Evolutionary conservation across 2,888 invertebrate species (phyloP).

Genomic region (Drosophila robusta): DNA sequence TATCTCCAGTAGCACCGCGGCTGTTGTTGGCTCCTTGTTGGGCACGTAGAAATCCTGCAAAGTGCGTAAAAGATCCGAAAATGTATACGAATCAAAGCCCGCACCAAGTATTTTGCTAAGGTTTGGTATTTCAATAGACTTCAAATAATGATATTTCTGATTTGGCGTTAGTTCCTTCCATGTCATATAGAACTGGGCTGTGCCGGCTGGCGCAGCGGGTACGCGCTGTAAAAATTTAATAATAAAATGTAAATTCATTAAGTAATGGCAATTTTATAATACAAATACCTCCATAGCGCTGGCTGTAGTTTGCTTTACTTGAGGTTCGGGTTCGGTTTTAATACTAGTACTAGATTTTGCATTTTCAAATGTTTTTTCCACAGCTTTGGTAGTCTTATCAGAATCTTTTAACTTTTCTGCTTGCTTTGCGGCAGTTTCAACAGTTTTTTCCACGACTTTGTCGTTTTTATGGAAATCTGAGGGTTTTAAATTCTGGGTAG

Average conservation of each 20-base stretch:
- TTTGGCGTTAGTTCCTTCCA: conserved; percentile 82
- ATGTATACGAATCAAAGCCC: conserved; percentile 82
- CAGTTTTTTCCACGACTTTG: conserved; percentile 2
- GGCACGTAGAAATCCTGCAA: conserved; percentile 79
- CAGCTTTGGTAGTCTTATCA: neutral
- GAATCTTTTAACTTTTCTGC: neutral
- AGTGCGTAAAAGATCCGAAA: conserved; percentile 76
- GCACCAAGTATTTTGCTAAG: conserved; percentile 84
- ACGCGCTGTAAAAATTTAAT: conserved; percentile 57
- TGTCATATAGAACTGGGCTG: conserved; percentile 83
- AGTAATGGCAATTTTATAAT: neutral
- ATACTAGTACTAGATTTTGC: neutral
- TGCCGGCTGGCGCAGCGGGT: conserved; percentile 77
- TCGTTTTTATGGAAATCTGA: neutral
- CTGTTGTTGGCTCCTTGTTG: conserved; percentile 71
- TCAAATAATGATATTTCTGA: conserved; percentile 83
- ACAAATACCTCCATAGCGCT: conserved; percentile 36
- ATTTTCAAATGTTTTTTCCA: conserved; percentile 1
- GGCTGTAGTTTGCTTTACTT: neutral
- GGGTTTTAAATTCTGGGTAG: neutral
- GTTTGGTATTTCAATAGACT: conserved; percentile 77
- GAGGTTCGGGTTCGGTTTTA: neutral
- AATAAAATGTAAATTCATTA: neutral
- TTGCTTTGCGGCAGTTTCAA: neutral
- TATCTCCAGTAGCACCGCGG: conserved; percentile 77